phyloP scores from a whole-genome alignment of 1,140 invertebrate species.

The Triops longicaudatus region DNA sequence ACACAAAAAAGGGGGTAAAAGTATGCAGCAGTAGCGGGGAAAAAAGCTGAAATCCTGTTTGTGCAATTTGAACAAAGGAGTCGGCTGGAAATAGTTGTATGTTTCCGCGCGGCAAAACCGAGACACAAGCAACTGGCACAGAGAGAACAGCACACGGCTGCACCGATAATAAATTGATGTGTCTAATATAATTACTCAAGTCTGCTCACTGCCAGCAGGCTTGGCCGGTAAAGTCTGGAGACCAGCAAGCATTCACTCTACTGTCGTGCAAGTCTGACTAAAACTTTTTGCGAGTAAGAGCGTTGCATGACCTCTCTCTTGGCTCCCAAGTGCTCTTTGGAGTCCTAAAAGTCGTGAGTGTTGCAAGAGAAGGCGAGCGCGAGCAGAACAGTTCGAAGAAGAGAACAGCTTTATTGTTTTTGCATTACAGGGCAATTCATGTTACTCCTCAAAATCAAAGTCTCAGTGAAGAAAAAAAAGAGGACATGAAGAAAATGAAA shows the following conservation, averaged over 20 bases:
- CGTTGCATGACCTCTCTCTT: background rate
- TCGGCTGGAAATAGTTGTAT: background rate
- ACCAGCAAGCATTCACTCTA: conserved; percentile 1
- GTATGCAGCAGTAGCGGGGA: background rate
- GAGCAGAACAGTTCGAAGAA: background rate
- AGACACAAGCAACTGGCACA: conserved; percentile 14
- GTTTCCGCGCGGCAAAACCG: conserved; percentile 1
- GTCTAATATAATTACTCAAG: conserved; percentile 15
- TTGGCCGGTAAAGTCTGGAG: conserved; percentile 4
- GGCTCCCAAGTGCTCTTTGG: conserved; percentile 5
- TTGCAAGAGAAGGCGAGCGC: conserved; percentile 5
- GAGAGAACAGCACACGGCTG: conserved; percentile 4
- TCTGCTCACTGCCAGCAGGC: conserved; percentile 4
- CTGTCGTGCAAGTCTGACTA: conserved; percentile 9
- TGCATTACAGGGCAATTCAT: background rate
- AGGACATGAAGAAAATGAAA: background rate
- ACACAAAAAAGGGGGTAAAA: background rate
- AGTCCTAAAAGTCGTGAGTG: conserved; percentile 7
- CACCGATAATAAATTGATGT: conserved; percentile 12
- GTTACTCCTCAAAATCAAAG: background rate
- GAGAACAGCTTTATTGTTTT: conserved; percentile 5
- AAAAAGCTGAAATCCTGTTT: background rate
- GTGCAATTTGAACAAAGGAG: background rate
- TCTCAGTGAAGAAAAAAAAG: background rate
- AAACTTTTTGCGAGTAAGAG: background rate